Evolutionary conservation across 2,888 invertebrate species (phyloP).

Genomic region (Trachelus troglodyta): DNA sequence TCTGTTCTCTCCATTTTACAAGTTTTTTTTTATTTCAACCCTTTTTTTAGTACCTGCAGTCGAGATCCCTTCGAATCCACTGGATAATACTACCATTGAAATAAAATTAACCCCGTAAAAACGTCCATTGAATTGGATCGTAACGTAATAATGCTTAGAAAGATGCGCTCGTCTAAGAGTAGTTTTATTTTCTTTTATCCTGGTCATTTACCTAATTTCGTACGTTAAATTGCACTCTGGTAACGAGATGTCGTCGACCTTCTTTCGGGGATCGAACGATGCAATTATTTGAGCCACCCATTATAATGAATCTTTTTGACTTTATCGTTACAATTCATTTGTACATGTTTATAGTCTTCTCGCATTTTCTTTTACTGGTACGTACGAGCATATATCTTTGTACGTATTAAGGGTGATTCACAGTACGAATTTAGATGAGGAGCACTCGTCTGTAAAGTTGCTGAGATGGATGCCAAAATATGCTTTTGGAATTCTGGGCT

Average conservation of each 20-base stretch:
- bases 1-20: not conserved
- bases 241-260: not conserved
- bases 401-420: not conserved
- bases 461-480: not conserved
- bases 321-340: not conserved
- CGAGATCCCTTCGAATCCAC: not conserved
- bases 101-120: not conserved
- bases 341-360: not conserved
- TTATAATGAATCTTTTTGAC: not conserved
- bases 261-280: not conserved
- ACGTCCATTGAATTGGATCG: not conserved
- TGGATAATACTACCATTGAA: not conserved
- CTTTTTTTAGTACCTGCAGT: not conserved
- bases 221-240: too few relatives aligned
- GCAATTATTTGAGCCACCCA: not conserved
- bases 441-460: not conserved
- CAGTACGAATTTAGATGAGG: not conserved
- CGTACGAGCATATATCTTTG: not conserved
- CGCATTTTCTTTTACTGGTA: not conserved
- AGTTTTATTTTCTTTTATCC: not conserved
- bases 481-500: not conserved
- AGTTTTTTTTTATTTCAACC: not conserved
- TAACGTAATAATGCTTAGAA: not conserved
- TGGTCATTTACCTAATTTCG: not conserved
- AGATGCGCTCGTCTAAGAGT: not conserved